Percentiles rank a stretch among this genome's conserved stretches.
phyloP scores from a whole-genome alignment of 1,140 invertebrate genomes.

The Heliconius eleuchia region DNA sequence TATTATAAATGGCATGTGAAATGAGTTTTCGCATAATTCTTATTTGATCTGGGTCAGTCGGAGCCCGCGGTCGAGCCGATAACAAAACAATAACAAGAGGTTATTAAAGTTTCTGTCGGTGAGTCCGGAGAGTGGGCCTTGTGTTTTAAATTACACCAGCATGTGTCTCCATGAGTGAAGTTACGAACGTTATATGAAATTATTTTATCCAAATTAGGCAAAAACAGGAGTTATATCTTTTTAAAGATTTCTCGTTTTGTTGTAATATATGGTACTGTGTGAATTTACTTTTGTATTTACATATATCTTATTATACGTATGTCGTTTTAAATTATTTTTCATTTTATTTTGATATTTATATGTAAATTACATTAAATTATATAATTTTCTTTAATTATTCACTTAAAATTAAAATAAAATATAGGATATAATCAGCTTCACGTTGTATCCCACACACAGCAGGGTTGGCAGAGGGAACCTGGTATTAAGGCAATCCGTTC shows the following conservation, averaged over 20 bases:
- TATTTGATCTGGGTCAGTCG: slow-evolving; percentile 43
- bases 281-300: not conserved
- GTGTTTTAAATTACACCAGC: slow-evolving; percentile 23
- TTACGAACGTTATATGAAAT: slow-evolving; percentile 10
- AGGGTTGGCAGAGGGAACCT: too few species aligned
- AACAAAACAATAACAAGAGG: slow-evolving; percentile 45
- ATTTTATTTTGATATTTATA: not conserved
- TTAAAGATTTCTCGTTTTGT: not conserved
- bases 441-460: too few species aligned
- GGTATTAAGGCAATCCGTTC: too few species aligned
- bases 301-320: not conserved
- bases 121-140: slow-evolving; percentile 23
- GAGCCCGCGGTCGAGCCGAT: slow-evolving; percentile 35
- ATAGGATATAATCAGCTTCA: too few species aligned
- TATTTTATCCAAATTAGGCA: slow-evolving; percentile 17
- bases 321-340: not conserved
- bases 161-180: not conserved
- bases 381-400: too few species aligned
- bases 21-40: slow-evolving; percentile 43
- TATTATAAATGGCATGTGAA: slow-evolving; percentile 37
- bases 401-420: too few species aligned
- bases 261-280: not conserved
- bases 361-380: too few species aligned
- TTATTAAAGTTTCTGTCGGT: slow-evolving; percentile 42
- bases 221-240: not conserved